A percentile compares a stretch with the other conserved stretches of the same genome.
Conservation (phyloP, 2,113 vertebrate species). For the Carlito syrichta region DNA sequence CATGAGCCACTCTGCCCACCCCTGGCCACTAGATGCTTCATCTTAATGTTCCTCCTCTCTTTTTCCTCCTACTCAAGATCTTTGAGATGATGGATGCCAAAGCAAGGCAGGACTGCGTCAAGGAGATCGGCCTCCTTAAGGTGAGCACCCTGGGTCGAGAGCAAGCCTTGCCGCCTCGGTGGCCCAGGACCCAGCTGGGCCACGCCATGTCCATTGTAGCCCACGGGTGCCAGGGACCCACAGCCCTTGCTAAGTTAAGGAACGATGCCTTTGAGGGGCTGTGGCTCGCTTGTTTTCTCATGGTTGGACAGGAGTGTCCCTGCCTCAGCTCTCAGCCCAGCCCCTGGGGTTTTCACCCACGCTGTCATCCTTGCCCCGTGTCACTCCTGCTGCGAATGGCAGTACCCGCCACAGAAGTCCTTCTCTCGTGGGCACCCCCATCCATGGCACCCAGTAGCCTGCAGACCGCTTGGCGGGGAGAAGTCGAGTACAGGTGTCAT, state of each 20-base stretch:
- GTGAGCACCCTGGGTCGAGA: conserved; percentile 74
- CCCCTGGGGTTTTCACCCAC: accelerated
- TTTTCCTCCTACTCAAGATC: conserved; percentile 82
- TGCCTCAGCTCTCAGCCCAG: not conserved
- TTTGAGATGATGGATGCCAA: conserved; percentile 98
- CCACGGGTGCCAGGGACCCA: not conserved
- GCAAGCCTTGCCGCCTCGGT: not conserved
- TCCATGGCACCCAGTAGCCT: not conserved
- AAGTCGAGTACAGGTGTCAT: accelerated
- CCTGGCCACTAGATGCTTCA: too few relatives aligned
- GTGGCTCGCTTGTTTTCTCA: accelerated
- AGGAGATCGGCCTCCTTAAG: conserved; percentile 96
- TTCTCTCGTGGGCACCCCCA: accelerated
- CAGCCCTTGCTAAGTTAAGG: not conserved
- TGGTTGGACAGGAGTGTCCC: not conserved
- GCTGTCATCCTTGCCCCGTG: not conserved
- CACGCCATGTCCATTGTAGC: not conserved
- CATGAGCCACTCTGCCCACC: too few relatives aligned
- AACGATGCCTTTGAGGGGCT: accelerated
- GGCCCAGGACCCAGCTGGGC: not conserved
- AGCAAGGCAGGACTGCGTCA: conserved; percentile 94
- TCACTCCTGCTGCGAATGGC: not conserved
- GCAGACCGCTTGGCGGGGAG: not conserved
- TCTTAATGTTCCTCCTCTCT: too few relatives aligned
- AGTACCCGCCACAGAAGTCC: not conserved